Evolutionary conservation across 2,888 invertebrate species (phyloP).

Genomic region (Drosophila rellima): DNA sequence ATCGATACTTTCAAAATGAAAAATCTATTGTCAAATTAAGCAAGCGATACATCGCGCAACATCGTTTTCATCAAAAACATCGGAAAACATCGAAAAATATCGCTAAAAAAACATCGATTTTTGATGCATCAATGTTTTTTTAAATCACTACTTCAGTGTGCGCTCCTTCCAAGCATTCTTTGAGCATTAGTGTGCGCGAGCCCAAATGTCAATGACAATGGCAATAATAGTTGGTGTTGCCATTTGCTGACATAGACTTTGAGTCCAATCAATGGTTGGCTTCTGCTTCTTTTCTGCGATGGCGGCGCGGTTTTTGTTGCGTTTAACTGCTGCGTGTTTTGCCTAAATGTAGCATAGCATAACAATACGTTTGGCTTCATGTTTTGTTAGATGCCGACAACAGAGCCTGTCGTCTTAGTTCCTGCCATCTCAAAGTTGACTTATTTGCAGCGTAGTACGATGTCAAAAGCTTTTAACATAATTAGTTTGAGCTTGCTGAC

Average conservation of each 20-base stretch:
- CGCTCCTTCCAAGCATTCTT: too few relatives aligned
- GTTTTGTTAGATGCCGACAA: slow-evolving; percentile 53
- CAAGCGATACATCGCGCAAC: too few relatives aligned
- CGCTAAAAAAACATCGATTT: too few relatives aligned
- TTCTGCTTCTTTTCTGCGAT: not conserved
- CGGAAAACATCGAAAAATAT: too few relatives aligned
- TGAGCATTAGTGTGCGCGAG: too few relatives aligned
- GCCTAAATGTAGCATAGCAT: slow-evolving; percentile 62
- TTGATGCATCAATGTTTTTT: too few relatives aligned
- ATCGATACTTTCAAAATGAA: too few relatives aligned
- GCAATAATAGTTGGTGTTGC: slow-evolving; percentile 57
- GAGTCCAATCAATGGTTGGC: not conserved
- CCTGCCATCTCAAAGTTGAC: slow-evolving; percentile 36
- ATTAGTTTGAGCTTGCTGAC: slow-evolving; percentile 85
- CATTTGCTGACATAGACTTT: slow-evolving; percentile 32
- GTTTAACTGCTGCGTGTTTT: slow-evolving; percentile 61
- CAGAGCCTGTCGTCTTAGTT: slow-evolving; percentile 21
- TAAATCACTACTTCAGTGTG: too few relatives aligned
- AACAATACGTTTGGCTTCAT: slow-evolving; percentile 54
- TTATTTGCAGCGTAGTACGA: slow-evolving; percentile 64
- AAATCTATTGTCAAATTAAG: too few relatives aligned
- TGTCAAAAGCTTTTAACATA: slow-evolving; percentile 85
- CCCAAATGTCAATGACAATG: slow-evolving; percentile 11
- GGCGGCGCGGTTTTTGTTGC: slow-evolving; percentile 21
- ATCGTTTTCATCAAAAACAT: too few relatives aligned